phyloP scores from a whole-genome alignment of 2,113 vertebrate species.

The Burhinus oedicnemus region DNA sequence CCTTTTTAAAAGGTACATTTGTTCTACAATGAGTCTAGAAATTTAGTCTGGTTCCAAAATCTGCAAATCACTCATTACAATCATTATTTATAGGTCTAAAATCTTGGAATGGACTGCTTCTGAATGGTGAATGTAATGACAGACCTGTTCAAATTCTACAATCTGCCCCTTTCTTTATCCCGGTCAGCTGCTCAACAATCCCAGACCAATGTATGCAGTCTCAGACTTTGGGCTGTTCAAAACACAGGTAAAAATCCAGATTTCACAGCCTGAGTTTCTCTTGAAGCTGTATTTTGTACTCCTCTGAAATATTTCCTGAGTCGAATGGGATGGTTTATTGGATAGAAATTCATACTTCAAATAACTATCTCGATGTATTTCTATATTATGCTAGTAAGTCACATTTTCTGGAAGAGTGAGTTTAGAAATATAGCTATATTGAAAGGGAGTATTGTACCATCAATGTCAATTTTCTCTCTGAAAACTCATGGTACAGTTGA shows the following conservation, averaged over 20 bases:
- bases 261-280: neutral
- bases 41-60: constrained; percentile 6
- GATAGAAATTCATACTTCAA: neutral
- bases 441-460: neutral
- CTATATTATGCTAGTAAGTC: neutral
- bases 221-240: neutral
- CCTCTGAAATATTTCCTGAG: neutral
- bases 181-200: neutral
- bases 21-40: constrained; percentile 11
- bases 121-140: neutral
- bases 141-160: neutral
- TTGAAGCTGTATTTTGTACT: neutral
- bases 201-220: rapidly evolving
- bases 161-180: neutral
- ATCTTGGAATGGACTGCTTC: neutral
- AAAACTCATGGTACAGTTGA: neutral
- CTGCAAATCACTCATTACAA: neutral
- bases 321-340: neutral
- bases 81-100: neutral
- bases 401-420: neutral
- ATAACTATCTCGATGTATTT: neutral
- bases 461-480: neutral
- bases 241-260: neutral
- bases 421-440: neutral
- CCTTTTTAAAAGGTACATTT: neutral